phyloP scores from a whole-genome alignment of 2,797 vertebrate species.

The Sciaenops ocellatus region DNA sequence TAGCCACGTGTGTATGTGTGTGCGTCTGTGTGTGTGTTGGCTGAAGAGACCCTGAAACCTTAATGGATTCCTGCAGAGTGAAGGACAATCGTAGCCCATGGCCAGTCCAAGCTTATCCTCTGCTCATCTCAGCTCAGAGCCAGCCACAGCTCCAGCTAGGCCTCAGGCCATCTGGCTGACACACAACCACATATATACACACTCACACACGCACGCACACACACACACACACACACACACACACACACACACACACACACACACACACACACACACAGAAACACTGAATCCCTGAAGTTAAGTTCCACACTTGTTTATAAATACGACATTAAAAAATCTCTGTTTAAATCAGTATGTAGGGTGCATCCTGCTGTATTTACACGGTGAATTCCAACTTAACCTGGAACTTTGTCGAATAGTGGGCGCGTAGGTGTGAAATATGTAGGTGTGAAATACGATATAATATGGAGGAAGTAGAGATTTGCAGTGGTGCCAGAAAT shows the following conservation, averaged over 20 bases:
- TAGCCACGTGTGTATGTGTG: conserved; percentile 52
- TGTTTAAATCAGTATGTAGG: conserved; percentile 31
- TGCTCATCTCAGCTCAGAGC: conserved; percentile 81
- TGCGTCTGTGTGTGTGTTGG: conserved; percentile 51
- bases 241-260: conserved; percentile 11
- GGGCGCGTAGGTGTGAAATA: conserved; percentile 53
- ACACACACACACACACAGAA: conserved; percentile 8
- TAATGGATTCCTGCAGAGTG: conserved; percentile 83
- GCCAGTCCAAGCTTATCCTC: conserved; percentile 81
- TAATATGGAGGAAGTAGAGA: conserved; percentile 51
- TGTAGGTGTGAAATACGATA: conserved; percentile 63
- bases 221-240: conserved; percentile 30
- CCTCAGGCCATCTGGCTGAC: conserved; percentile 78
- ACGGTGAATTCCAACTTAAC: conserved; percentile 55
- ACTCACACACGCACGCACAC: conserved; percentile 9
- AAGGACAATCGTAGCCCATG: conserved; percentile 83
- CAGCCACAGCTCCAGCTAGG: conserved; percentile 75
- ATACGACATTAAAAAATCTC: conserved; percentile 57
- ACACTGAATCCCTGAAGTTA: conserved; percentile 49
- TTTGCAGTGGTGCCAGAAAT: conserved; percentile 55
- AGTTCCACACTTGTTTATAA: conserved; percentile 51
- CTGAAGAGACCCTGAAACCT: conserved; percentile 78
- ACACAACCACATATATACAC: conserved; percentile 45
- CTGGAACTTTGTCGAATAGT: conserved; percentile 62
- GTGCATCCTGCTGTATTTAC: conserved; percentile 50